phyloP scores from a whole-genome alignment of 2,888 invertebrate genomes.

The Lithosia quadra region DNA sequence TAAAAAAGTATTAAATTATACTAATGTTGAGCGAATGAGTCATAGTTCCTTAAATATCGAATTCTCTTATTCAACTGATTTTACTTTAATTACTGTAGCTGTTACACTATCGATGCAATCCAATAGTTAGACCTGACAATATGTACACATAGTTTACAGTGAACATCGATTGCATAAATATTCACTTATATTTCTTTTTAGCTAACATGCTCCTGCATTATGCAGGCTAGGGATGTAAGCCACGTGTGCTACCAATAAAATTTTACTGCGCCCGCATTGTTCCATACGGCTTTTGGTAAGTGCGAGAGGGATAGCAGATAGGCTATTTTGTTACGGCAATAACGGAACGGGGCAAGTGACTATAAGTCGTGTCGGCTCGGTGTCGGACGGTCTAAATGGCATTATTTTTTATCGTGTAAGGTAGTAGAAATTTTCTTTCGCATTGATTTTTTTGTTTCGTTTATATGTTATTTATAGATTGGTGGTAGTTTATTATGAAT shows the following conservation, averaged over 20 bases:
- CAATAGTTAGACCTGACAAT: slow-evolving; percentile 29
- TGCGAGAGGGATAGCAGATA: slow-evolving; percentile 65
- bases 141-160: slow-evolving; percentile 67
- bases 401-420: slow-evolving; percentile 70
- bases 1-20: too few species aligned
- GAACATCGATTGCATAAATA: slow-evolving; percentile 85
- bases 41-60: neutral
- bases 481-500: slow-evolving; percentile 40
- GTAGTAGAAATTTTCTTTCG: slow-evolving; percentile 60
- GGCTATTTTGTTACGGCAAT: slow-evolving; percentile 77
- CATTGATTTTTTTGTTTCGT: slow-evolving; percentile 58
- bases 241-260: slow-evolving; percentile 85
- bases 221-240: slow-evolving; percentile 73
- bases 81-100: neutral
- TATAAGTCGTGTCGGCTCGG: slow-evolving; percentile 70
- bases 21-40: too few species aligned
- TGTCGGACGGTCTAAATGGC: slow-evolving; percentile 66
- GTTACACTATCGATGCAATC: slow-evolving; percentile 6
- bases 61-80: neutral
- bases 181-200: slow-evolving; percentile 86
- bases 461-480: slow-evolving; percentile 44
- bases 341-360: slow-evolving; percentile 72
- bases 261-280: slow-evolving; percentile 83
- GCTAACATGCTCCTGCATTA: slow-evolving; percentile 84
- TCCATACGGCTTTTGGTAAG: slow-evolving; percentile 69